Conservation (phyloP, 2,113 vertebrate genomes). For the Dicaeum eximium region DNA sequence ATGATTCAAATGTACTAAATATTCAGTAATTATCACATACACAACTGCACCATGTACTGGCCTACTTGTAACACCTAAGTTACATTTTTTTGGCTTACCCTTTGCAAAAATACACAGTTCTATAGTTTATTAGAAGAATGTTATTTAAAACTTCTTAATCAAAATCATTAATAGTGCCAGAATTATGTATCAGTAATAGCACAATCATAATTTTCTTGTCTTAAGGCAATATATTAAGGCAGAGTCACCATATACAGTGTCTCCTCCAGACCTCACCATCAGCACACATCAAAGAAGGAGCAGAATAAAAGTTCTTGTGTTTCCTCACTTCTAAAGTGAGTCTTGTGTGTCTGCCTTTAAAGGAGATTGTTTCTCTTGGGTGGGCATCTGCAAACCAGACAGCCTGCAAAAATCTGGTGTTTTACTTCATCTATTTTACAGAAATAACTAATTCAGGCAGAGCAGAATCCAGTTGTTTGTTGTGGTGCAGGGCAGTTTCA, state of each 20-base stretch:
- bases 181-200: background rate
- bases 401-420: background rate
- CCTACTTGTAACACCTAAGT: background rate
- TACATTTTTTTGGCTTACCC: background rate
- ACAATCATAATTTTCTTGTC: background rate
- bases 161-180: background rate
- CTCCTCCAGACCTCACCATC: background rate
- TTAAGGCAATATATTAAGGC: background rate
- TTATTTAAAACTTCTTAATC: background rate
- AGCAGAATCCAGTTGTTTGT: background rate
- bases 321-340: background rate
- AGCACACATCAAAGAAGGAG: background rate
- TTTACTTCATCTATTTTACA: background rate
- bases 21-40: background rate
- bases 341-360: background rate
- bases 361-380: background rate
- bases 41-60: background rate
- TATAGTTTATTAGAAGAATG: background rate
- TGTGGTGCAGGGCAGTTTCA: background rate
- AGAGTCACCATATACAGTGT: background rate
- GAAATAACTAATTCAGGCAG: background rate
- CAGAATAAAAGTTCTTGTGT: background rate
- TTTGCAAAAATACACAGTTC: background rate
- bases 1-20: background rate
- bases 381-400: background rate